Evolutionary conservation across 2,113 vertebrate species (phyloP).

Genomic region (Lampris megalopsis): DNA sequence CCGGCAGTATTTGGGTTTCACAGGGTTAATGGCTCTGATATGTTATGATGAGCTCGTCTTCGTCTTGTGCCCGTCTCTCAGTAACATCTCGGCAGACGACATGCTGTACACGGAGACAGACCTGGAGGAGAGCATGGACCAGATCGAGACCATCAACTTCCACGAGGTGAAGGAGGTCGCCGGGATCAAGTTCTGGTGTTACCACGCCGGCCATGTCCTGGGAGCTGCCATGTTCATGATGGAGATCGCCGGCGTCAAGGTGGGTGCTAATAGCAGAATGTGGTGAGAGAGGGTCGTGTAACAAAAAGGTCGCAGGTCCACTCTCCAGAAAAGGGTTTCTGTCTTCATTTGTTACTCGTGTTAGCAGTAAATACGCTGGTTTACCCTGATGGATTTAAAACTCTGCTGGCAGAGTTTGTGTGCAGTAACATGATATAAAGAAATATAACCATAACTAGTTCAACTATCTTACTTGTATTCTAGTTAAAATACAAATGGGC

Average conservation of each 20-base stretch:
- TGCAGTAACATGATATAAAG: too few relatives aligned
- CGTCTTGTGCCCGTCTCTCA: slow-evolving; percentile 60
- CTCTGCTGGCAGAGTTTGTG: too few relatives aligned
- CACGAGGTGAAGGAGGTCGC: slow-evolving; percentile 99
- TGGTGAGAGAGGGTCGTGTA: too few relatives aligned
- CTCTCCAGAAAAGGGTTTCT: too few relatives aligned
- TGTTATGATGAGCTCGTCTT: not conserved
- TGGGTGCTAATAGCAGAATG: slow-evolving; percentile 36
- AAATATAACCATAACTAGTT: too few relatives aligned
- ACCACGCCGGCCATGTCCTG: slow-evolving; percentile 95
- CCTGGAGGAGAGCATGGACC: slow-evolving; percentile 98
- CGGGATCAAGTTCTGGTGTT: slow-evolving; percentile 99
- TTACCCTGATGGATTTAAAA: too few relatives aligned
- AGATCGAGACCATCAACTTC: slow-evolving; percentile 99
- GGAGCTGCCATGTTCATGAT: slow-evolving; percentile 99
- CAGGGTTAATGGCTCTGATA: not conserved
- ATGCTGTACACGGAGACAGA: slow-evolving; percentile 99
- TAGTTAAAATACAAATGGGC: too few relatives aligned
- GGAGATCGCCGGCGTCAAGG: slow-evolving; percentile 98
- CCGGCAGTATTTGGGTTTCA: too few relatives aligned
- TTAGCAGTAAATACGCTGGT: too few relatives aligned
- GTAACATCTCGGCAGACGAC: slow-evolving; percentile 98
- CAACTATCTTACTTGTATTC: too few relatives aligned
- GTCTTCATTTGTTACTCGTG: too few relatives aligned
- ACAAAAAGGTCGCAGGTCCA: too few relatives aligned